Conservation (phyloP, 2,797 vertebrate species). For the Enteromius fasciolatus region DNA sequence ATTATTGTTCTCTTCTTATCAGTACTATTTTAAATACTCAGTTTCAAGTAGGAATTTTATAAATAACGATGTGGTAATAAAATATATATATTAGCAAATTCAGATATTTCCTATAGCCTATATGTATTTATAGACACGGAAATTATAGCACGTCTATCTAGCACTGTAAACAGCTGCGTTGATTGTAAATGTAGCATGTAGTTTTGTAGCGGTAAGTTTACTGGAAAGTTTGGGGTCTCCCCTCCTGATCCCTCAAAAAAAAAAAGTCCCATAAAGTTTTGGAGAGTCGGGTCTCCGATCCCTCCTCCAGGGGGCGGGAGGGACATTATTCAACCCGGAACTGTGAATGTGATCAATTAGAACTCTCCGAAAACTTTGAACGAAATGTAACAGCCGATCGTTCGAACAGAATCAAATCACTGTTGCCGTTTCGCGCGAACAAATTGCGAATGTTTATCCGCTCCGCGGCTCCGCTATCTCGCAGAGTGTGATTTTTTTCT, state of each 20-base stretch:
- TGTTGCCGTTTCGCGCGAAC: neutral
- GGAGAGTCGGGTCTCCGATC: slow-evolving; percentile 19
- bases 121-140: neutral
- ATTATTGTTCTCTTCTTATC: neutral
- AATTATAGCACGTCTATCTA: neutral
- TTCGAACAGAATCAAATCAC: slow-evolving; percentile 21
- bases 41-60: neutral
- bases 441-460: slow-evolving; percentile 42
- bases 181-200: neutral
- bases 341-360: slow-evolving; percentile 65
- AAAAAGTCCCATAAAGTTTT: neutral
- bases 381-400: slow-evolving; percentile 30
- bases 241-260: neutral
- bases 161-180: neutral
- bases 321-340: slow-evolving; percentile 77
- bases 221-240: neutral
- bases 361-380: slow-evolving; percentile 45
- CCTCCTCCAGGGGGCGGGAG: slow-evolving; percentile 73
- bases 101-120: neutral
- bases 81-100: neutral
- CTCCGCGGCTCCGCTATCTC: neutral
- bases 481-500: slow-evolving; percentile 24
- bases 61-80: neutral
- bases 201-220: neutral
- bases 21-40: neutral